Evolutionary conservation across 2,888 invertebrate species (phyloP).

Genomic region (Agriopis leucophaearia): DNA sequence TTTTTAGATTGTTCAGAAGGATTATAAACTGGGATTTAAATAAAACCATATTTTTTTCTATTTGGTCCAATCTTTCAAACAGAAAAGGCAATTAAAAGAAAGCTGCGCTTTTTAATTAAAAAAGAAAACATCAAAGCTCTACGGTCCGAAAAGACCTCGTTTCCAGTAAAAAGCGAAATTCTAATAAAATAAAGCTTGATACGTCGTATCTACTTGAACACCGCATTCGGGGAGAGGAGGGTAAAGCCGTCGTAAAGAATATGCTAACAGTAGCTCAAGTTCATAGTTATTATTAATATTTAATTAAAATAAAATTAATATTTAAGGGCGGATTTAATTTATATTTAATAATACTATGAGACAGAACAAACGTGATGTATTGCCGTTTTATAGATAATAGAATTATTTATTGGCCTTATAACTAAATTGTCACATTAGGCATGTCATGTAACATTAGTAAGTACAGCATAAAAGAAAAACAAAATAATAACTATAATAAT

Average conservation of each 20-base stretch:
- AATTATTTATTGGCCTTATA: too few relatives aligned
- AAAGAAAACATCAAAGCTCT: constrained; percentile 19
- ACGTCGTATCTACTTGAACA: constrained; percentile 17
- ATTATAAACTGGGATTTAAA: background rate
- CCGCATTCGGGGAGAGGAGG: constrained; percentile 15
- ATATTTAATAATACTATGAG: too few relatives aligned
- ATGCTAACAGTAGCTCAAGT: constrained; percentile 17
- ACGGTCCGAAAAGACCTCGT: constrained; percentile 5
- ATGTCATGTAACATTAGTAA: too few relatives aligned
- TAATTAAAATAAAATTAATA: too few relatives aligned
- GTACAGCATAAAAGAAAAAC: too few relatives aligned
- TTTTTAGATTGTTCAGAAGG: too few relatives aligned
- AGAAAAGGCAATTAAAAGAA: constrained; percentile 13
- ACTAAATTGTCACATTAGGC: too few relatives aligned
- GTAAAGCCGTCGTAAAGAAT: background rate
- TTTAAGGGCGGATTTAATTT: too few relatives aligned
- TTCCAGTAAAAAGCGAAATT: constrained; percentile 20
- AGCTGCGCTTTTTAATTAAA: constrained; percentile 17
- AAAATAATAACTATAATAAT: background rate
- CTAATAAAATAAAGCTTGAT: constrained; percentile 24
- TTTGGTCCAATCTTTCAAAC: background rate
- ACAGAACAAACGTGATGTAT: too few relatives aligned
- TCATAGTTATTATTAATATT: too few relatives aligned
- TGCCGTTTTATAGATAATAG: too few relatives aligned
- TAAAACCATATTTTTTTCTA: background rate